Base-by-base conservation (phyloP, 2,888 invertebrate species). In the Sarcophaga caerulescens region DNA sequence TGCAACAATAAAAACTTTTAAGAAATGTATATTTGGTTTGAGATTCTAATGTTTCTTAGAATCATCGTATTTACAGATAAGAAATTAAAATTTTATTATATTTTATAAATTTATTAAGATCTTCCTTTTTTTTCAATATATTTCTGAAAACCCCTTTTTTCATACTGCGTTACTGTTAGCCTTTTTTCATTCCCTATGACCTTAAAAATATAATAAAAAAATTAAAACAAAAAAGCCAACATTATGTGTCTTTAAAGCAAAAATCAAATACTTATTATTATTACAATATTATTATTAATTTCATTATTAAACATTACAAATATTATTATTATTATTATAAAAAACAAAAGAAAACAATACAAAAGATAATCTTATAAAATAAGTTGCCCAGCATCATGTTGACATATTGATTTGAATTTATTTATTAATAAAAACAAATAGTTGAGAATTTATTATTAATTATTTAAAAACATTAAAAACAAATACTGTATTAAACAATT, bases 321-420 rank as follows among this genome's bases (percentile, higher is more conserved):
- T 74, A 74, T 12, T 71, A 76, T 8, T 25, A 47, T 47, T 47
- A 47, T 14, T 52, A 14, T 14, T 17, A 14, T 17, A 14, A 52
- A 14, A 4, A 14, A 35, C 4, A 66, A 35, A 1, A 14, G 11
- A 62, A 60, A 79, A 59, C 60, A 57, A 73, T 69, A 65, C 44
- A 87, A 14, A 52, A 52, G 85, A 87, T 85, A 35, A 88, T 87
- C 82, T 89, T 88, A 81, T 57, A 68, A 63, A 78, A 74, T 86
- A 86, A 86, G 86, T 86, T 86, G 86, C 86, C 77, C 81, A 81
- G 77, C 84, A 84, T 86, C 84, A 84, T 86, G 86, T 86, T 86
- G 45, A 70, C 17, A 62, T 69, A 75, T 25, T 86, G 19, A 81
- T 82, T 85, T 81, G 62, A 77, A 60, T 57, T 52, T 52, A 52